Evolutionary conservation across 2,888 invertebrate species (phyloP).

Genomic region (Tenthredo notha): DNA sequence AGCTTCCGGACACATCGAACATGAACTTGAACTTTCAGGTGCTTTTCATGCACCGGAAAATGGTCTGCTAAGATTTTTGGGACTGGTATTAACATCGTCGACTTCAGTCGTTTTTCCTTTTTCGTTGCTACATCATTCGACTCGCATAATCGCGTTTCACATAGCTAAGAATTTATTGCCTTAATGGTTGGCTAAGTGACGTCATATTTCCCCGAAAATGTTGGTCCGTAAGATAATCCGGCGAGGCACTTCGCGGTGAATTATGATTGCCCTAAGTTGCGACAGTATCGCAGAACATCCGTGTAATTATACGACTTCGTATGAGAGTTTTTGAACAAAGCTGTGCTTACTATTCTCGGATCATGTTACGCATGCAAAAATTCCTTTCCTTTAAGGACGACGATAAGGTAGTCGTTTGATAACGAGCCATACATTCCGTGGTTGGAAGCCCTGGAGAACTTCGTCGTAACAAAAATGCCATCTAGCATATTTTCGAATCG

Average conservation of each 20-base stretch:
- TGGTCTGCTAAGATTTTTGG: background rate
- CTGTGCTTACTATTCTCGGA: background rate
- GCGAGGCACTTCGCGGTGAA: background rate
- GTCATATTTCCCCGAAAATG: constrained; percentile 31
- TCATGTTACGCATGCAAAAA: background rate
- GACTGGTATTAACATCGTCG: too few relatives aligned
- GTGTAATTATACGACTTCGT: background rate
- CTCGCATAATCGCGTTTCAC: constrained; percentile 1
- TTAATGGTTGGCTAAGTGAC: constrained; percentile 31
- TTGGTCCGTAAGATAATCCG: constrained; percentile 7
- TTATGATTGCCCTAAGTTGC: background rate
- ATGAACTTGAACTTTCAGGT: background rate
- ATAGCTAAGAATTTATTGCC: constrained; percentile 18
- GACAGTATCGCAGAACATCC: constrained; percentile 7
- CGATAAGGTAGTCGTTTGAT: background rate
- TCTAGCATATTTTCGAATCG: background rate
- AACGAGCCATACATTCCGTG: background rate
- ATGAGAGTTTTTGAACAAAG: background rate
- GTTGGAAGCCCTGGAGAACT: background rate
- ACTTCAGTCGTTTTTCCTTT: too few relatives aligned
- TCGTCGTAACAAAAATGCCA: background rate
- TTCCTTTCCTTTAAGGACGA: background rate
- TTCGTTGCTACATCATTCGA: background rate
- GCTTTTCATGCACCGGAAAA: background rate
- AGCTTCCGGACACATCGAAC: background rate